These are phyloP conservation scores for Yponomeuta malinellus DNA, from an alignment of 2,888 invertebrate species.

Conservation along the genomic window DNA sequence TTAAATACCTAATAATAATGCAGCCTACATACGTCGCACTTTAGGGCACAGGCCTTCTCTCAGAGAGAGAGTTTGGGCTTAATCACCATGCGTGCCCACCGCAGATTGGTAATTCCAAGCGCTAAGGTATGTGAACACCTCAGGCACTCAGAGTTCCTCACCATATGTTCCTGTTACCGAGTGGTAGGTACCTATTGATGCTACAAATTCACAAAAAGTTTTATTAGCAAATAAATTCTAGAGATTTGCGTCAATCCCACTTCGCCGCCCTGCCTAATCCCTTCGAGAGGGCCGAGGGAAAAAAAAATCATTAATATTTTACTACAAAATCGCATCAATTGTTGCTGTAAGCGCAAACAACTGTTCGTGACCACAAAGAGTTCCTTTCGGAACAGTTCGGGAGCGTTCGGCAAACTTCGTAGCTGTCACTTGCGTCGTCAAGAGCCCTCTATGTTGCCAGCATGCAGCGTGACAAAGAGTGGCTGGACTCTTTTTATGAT, in stretches of 20 bases:
- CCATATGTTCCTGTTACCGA: too few species aligned
- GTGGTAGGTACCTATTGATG: too few species aligned
- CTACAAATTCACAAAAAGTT: too few species aligned
- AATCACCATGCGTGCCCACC: too few species aligned
- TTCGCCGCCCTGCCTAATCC: constrained; percentile 24
- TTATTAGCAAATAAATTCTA: not conserved
- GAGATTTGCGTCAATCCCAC: constrained; percentile 1
- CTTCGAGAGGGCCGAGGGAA: constrained; percentile 21
- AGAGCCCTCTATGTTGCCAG: constrained; percentile 60
- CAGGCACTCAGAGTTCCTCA: too few species aligned
- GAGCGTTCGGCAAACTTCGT: not conserved
- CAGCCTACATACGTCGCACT: too few species aligned
- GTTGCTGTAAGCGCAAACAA: constrained; percentile 15
- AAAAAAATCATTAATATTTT: constrained; percentile 20
- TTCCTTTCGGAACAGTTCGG: not conserved
- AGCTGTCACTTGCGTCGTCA: constrained; percentile 51
- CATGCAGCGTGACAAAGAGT: constrained; percentile 55
- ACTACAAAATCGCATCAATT: constrained; percentile 17
- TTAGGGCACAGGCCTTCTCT: too few species aligned
- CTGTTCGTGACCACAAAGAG: constrained; percentile 14
- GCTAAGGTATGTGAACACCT: too few species aligned
- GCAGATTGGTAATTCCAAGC: too few species aligned
- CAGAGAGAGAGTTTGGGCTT: too few species aligned
- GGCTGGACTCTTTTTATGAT: constrained; percentile 32
- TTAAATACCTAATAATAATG: too few species aligned